A percentile compares a stretch with the other conserved stretches of the same genome.
These are phyloP conservation scores for Leptopilina drosophilae DNA, from an alignment of 2,888 invertebrate species.

Conservation along the genomic window DNA sequence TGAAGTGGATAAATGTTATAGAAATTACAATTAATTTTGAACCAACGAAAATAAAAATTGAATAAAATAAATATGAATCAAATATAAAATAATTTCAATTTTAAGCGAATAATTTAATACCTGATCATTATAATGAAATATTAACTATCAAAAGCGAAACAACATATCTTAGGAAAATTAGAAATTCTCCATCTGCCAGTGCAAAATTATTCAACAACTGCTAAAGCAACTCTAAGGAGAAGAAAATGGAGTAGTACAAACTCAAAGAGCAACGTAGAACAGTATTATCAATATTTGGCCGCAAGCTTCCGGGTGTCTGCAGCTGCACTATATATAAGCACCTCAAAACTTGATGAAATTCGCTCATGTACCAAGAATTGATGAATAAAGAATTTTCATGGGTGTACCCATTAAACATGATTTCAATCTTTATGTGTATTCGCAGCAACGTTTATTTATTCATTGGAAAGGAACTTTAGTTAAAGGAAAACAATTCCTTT, in stretches of 20 bases:
- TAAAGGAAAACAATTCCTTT: too few species aligned
- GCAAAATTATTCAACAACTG: constrained; percentile 4
- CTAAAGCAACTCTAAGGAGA: neutral
- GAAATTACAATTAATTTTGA: too few species aligned
- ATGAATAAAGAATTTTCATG: neutral
- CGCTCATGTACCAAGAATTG: neutral
- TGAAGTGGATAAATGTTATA: too few species aligned
- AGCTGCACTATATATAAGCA: neutral
- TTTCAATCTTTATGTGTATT: too few species aligned
- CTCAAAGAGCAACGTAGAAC: constrained; percentile 7
- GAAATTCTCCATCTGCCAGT: neutral
- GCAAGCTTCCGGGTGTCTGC: constrained; percentile 15
- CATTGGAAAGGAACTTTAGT: too few species aligned
- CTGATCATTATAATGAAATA: neutral
- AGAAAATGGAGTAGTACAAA: constrained; percentile 17
- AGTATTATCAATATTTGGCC: constrained; percentile 16
- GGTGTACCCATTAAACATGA: neutral
- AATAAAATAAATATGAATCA: too few species aligned
- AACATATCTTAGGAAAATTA: neutral
- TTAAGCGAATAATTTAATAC: too few species aligned
- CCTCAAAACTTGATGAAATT: constrained; percentile 1
- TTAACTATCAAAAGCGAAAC: neutral
- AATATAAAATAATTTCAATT: too few species aligned
- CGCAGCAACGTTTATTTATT: too few species aligned
- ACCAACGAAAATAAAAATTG: too few species aligned